A percentile compares a stretch with the other conserved stretches of the same genome.
These are phyloP conservation scores for Ruditapes philippinarum DNA, from an alignment of 1,140 invertebrate genomes.

Conservation along the genomic window DNA sequence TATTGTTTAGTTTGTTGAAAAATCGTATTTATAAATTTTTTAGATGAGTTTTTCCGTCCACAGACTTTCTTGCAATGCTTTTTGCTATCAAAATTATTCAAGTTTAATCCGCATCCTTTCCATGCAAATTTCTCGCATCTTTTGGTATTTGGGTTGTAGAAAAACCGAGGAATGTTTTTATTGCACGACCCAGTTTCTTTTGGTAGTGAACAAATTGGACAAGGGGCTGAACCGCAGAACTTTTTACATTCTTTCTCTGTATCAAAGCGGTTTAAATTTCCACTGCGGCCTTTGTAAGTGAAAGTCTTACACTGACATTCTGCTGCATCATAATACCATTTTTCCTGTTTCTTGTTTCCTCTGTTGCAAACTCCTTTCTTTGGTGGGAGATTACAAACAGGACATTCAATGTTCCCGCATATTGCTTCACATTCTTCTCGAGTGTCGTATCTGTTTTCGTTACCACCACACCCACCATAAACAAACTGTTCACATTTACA, in stretches of 20 bases:
- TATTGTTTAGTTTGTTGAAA: too few relatives aligned
- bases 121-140: neutral
- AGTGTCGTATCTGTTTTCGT: conserved; percentile 88
- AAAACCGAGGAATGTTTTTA: neutral
- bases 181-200: neutral
- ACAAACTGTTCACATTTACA: conserved; percentile 87
- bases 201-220: neutral
- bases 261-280: conserved; percentile 88
- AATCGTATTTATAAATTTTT: too few relatives aligned
- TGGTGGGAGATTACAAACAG: neutral
- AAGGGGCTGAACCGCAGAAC: neutral
- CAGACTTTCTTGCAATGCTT: neutral
- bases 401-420: conserved; percentile 40
- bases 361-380: neutral
- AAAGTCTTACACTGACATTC: conserved; percentile 87
- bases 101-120: neutral
- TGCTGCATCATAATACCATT: conserved; percentile 87
- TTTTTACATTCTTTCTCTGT: conserved; percentile 45
- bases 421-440: conserved; percentile 66
- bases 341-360: neutral
- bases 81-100: neutral
- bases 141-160: neutral
- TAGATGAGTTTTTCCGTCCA: too few relatives aligned
- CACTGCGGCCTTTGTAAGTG: conserved; percentile 88
- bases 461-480: conserved; percentile 89